Evolutionary conservation across 64 coral and sea anemone species (phyloP), one percentile per base, ranked within the genome.

Genomic region (Dendrophyllia cribrosa): DNA sequence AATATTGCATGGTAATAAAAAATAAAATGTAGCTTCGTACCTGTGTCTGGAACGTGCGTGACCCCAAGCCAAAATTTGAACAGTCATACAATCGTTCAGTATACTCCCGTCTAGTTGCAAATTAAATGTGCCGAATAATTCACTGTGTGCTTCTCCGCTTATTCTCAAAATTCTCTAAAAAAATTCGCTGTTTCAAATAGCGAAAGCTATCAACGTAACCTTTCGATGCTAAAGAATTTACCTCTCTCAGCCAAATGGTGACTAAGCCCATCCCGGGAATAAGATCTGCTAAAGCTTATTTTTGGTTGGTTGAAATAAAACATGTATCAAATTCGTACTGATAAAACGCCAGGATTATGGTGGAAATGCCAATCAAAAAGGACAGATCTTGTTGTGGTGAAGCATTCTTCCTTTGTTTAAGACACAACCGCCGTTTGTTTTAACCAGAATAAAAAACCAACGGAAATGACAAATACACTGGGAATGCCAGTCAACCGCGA

Each of bases 251-350:
- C 46, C 25, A 73, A 73, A 51, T 12, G 16, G 8, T 75, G 5
- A 20, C 72, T 17, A 49, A 45, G 15, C 12, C 19, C 19, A 75
- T 75, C 72, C 72, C 72, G 72, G 72, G 51, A 75, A 75, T 75
- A 75, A 20, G 72, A 75, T 75, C 72, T 17, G 3, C 9, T 75
- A 4, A 72, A 34, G 19, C 47, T 16, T 45, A 49, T 48, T 75
- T 12, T 43, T 75, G 72, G 72, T 75, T 75, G 72, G 72, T 45
- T 75, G 16, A 75, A 75, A 50, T 45, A 20, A 50, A 75, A 56
- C 12, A 12, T 13, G 46, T 75, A n/a, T 75, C 72, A 20, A 20
- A 49, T 75, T 75, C 72, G 48, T 75, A 44, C 21, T 45, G 70
- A 7, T 13, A 58, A 7, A 9, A 58, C 2, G 61, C 15, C 5